A percentile compares a stretch with the other conserved stretches of the same genome.
These are phyloP conservation scores for Zapus hudsonius DNA, from an alignment of 2,113 vertebrate species.

Conservation along the genomic window DNA sequence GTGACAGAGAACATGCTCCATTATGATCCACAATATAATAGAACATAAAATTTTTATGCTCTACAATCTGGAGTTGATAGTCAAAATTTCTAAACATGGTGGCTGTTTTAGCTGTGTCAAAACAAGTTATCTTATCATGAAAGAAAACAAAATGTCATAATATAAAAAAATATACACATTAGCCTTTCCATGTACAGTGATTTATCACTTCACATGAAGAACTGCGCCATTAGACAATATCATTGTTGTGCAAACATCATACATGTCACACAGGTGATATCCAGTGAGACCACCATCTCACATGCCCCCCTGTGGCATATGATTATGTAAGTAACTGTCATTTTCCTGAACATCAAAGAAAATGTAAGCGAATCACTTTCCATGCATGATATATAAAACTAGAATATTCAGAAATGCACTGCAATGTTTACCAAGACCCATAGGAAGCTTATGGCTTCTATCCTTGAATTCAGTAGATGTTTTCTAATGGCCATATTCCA, in stretches of 20 bases:
- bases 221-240: not conserved
- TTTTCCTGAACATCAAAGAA: slow-evolving; percentile 16
- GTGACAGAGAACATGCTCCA: not conserved
- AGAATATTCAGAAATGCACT: slow-evolving; percentile 28
- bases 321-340: not conserved
- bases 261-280: not conserved
- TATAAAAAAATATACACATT: slow-evolving; percentile 41
- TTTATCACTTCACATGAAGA: not conserved
- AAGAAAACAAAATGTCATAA: not conserved
- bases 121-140: not conserved
- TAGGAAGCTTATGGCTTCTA: not conserved
- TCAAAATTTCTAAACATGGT: slow-evolving; percentile 38
- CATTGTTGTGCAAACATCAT: not conserved
- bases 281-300: not conserved
- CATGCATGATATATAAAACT: not conserved
- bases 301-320: not conserved
- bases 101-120: slow-evolving; percentile 10
- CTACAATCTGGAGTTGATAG: not conserved
- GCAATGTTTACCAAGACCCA: slow-evolving; percentile 15
- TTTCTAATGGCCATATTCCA: slow-evolving; percentile 42
- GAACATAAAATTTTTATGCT: slow-evolving; percentile 19
- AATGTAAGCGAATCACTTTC: slow-evolving; percentile 18
- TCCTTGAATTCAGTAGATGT: not conserved
- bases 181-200: not conserved
- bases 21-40: not conserved